Conservation (phyloP, 2,797 vertebrate genomes). For the Pangasius macronema region DNA sequence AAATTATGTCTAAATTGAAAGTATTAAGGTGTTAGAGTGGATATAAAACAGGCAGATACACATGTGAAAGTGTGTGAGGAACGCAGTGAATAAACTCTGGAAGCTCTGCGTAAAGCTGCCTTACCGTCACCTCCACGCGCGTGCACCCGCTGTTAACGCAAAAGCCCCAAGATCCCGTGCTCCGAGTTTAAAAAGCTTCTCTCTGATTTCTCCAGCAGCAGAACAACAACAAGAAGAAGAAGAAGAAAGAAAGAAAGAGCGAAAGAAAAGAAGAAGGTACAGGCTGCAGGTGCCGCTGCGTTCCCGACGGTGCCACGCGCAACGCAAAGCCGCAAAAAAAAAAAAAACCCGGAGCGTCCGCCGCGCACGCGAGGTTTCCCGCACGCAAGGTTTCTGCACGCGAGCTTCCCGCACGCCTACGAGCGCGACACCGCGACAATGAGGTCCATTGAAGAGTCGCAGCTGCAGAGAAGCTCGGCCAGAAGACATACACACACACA, state of each 20-base stretch:
- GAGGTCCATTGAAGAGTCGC: conserved; percentile 63
- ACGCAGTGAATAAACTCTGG: not conserved
- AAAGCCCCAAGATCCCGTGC: conserved; percentile 19
- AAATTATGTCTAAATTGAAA: not conserved
- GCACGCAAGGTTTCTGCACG: conserved; percentile 9
- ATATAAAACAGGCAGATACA: not conserved
- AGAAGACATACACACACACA: conserved; percentile 1
- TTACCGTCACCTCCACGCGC: conserved; percentile 41
- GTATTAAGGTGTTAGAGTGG: not conserved
- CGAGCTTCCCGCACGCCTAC: conserved; percentile 47
- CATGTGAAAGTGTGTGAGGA: not conserved
- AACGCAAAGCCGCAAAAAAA: not conserved
- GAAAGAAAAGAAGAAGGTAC: not conserved
- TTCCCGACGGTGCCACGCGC: conserved; percentile 35
- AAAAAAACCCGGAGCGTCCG: not conserved
- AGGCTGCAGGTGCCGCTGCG: not conserved
- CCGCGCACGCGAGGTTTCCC: not conserved
- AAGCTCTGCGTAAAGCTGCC: conserved; percentile 22
- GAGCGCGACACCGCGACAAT: conserved; percentile 54
- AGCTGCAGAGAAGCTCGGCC: conserved; percentile 62
- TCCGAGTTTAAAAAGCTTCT: conserved; percentile 1
- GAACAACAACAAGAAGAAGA: too few species aligned
- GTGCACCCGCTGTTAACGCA: conserved; percentile 16
- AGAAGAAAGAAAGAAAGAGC: not conserved
- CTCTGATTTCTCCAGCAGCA: conserved; percentile 9